These are phyloP conservation scores for Lampris megalopsis DNA, from an alignment of 2,113 vertebrate species.

Conservation along the genomic window DNA sequence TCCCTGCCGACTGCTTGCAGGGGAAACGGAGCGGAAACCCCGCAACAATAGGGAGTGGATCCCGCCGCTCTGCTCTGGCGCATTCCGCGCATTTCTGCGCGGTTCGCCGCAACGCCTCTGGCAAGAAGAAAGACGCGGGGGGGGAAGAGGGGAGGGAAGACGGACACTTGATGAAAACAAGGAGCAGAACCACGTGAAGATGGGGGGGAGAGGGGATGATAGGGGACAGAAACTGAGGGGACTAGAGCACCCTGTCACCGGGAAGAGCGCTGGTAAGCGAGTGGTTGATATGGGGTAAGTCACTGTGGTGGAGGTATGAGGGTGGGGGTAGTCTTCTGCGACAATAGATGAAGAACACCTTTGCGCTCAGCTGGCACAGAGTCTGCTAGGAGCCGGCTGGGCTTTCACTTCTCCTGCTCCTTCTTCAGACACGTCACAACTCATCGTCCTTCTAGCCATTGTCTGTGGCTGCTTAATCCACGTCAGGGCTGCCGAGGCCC, in stretches of 20 bases:
- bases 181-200: not conserved
- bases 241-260: not conserved
- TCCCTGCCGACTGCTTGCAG: conserved; percentile 60
- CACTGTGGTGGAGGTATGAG: too few species aligned
- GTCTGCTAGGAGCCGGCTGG: too few species aligned
- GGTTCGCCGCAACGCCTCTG: conserved; percentile 39
- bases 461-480: too few species aligned
- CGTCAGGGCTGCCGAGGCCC: too few species aligned
- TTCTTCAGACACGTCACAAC: too few species aligned
- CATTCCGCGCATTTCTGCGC: conserved; percentile 70
- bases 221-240: not conserved
- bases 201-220: conserved; percentile 2
- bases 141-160: conserved; percentile 25
- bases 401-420: too few species aligned
- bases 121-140: conserved; percentile 35
- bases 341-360: too few species aligned
- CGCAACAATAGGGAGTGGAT: conserved; percentile 70
- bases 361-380: too few species aligned
- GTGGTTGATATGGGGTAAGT: too few species aligned
- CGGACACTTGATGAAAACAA: conserved; percentile 34
- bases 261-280: too few species aligned
- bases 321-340: too few species aligned
- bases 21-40: conserved; percentile 71
- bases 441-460: too few species aligned
- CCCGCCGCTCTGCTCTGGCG: conserved; percentile 61